Conservation (phyloP, 2,113 vertebrate species). For the Grammomys dolichurus region DNA sequence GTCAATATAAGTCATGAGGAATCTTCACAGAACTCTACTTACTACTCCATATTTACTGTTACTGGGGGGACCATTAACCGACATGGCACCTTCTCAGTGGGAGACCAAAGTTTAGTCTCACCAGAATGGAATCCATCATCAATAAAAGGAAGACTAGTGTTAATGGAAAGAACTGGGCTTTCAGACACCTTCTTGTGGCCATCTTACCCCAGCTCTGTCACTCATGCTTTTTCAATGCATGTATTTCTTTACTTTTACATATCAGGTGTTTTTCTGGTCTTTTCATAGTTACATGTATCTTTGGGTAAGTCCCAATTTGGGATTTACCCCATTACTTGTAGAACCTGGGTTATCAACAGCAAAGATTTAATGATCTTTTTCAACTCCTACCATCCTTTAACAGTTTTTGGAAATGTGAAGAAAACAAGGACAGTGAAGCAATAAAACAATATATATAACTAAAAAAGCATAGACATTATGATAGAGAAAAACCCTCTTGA, state of each 20-base stretch:
- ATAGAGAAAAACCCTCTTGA: not conserved
- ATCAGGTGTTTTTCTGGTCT: not conserved
- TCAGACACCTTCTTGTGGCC: not conserved
- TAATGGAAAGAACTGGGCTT: not conserved
- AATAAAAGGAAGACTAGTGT: not conserved
- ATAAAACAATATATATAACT: not conserved
- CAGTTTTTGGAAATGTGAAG: not conserved
- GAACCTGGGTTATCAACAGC: not conserved
- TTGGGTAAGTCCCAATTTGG: not conserved
- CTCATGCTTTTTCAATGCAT: not conserved
- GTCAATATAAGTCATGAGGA: constrained; percentile 60
- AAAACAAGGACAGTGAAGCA: not conserved
- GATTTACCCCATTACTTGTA: not conserved
- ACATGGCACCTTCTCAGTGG: constrained; percentile 42
- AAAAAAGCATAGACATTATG: not conserved
- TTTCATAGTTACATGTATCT: not conserved
- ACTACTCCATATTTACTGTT: constrained; percentile 13
- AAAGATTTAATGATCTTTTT: not conserved
- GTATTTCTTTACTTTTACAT: not conserved
- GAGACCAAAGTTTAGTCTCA: not conserved
- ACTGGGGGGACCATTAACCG: constrained; percentile 44
- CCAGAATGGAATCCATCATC: constrained; percentile 48
- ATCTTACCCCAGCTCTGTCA: not conserved
- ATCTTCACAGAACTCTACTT: constrained; percentile 61
- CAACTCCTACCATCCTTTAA: not conserved